These are phyloP conservation scores for Haemorhous mexicanus DNA, from an alignment of 2,113 vertebrate genomes.

Conservation along the genomic window DNA sequence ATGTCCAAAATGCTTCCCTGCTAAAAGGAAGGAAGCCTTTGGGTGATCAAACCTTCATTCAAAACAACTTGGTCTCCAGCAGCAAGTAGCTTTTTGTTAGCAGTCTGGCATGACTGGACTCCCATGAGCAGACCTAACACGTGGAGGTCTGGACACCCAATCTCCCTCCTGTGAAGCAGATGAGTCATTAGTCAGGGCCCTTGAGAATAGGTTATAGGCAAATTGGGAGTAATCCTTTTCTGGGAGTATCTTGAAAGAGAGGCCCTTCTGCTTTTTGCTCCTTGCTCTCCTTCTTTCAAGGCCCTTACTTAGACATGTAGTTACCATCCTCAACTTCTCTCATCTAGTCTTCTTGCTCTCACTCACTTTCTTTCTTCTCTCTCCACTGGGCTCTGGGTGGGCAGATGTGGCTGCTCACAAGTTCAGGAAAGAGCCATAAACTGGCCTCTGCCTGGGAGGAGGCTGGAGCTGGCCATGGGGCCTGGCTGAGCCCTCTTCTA, in stretches of 20 bases:
- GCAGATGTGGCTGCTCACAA: constrained; percentile 38
- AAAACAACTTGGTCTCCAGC: not conserved
- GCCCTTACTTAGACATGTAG: not conserved
- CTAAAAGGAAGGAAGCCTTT: not conserved
- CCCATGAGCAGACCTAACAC: not conserved
- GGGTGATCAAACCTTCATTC: not conserved
- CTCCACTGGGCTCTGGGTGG: constrained; percentile 24
- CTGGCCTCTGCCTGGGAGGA: constrained; percentile 48
- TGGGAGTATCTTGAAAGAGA: not conserved
- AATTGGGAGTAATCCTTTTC: not conserved
- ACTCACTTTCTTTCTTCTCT: constrained; percentile 38
- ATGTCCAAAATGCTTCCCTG: not conserved
- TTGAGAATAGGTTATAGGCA: not conserved
- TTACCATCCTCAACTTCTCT: not conserved
- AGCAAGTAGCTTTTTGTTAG: not conserved
- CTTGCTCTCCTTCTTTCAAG: not conserved
- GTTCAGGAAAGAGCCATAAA: constrained; percentile 58
- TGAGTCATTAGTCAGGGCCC: not conserved
- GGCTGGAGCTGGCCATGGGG: constrained; percentile 37
- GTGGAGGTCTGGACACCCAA: not conserved
- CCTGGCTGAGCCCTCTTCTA: constrained; percentile 73
- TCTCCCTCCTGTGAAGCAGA: not conserved
- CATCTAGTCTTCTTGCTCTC: not conserved
- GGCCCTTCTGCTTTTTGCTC: not conserved
- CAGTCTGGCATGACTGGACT: not conserved